phyloP scores from a whole-genome alignment of 2,888 invertebrate species.

The Desoria tigrina region DNA sequence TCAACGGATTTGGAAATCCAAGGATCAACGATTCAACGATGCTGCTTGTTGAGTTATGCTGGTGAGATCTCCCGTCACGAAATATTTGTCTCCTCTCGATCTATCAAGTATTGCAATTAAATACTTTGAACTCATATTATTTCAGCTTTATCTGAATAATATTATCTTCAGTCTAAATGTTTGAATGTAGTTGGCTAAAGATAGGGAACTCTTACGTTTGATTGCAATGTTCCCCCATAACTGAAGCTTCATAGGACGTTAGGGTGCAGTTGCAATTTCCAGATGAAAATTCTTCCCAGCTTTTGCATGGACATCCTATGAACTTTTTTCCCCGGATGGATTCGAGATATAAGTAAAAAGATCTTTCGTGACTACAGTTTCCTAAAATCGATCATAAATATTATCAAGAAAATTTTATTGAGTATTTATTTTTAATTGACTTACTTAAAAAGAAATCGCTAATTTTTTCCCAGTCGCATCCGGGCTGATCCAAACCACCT shows the following conservation, averaged over 20 bases:
- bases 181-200: no score
- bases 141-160: no score
- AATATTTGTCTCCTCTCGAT: conserved; percentile 40
- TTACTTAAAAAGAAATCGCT: conserved; percentile 32
- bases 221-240: conserved; percentile 44
- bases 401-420: no score
- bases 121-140: no score
- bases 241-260: conserved; percentile 24
- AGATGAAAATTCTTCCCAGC: conserved; percentile 30
- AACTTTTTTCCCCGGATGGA: conserved; percentile 41
- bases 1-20: no score
- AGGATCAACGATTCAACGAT: no score
- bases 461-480: conserved; percentile 39
- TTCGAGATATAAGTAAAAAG: conserved; percentile 34
- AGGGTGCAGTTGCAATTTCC: conserved; percentile 31
- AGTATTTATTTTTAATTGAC: neutral
- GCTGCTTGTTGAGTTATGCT: no score
- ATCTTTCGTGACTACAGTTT: conserved; percentile 43
- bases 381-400: conserved; percentile 18
- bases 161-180: no score
- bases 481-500: conserved; percentile 39
- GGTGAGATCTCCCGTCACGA: conserved; percentile 5
- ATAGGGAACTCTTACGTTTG: conserved; percentile 26
- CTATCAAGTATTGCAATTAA: conserved; percentile 27
- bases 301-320: conserved; percentile 42